These are phyloP conservation scores for Neosilurus hyrtlii DNA, from an alignment of 2,797 vertebrate genomes.

Conservation along the genomic window DNA sequence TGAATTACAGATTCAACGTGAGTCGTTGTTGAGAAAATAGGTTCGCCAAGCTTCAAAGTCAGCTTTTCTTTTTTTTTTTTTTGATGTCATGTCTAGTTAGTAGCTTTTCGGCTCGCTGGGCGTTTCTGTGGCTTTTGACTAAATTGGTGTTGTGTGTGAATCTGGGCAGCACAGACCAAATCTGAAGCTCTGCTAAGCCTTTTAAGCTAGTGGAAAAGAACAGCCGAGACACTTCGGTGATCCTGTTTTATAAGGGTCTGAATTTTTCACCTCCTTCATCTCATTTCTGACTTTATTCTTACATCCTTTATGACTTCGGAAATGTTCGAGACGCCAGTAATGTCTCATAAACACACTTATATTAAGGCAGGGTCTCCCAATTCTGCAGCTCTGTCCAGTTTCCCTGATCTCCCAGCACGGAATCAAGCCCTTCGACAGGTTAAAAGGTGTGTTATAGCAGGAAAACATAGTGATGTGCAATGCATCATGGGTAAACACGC, in stretches of 20 bases:
- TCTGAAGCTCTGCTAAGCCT: constrained; percentile 9
- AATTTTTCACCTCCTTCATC: background rate
- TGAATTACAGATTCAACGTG: constrained; percentile 28
- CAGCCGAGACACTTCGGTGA: background rate
- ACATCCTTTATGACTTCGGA: background rate
- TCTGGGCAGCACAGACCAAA: background rate
- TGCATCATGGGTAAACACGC: background rate
- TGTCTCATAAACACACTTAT: background rate
- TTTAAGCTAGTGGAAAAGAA: constrained; percentile 7
- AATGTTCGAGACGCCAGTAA: background rate
- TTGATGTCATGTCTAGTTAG: constrained; percentile 10
- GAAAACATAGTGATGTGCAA: background rate
- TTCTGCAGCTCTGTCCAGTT: background rate
- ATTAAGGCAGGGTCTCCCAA: constrained; percentile 7
- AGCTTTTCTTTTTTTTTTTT: constrained; percentile 11
- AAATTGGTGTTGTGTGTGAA: constrained; percentile 20
- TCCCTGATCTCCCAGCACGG: background rate
- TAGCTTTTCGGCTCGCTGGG: background rate
- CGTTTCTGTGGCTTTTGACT: constrained; percentile 29
- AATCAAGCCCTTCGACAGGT: constrained; percentile 6
- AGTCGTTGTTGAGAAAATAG: background rate
- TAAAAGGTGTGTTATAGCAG: background rate
- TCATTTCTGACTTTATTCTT: background rate
- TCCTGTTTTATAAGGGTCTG: background rate
- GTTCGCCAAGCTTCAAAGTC: background rate